Percentiles rank a stretch among this genome's conserved stretches.
Evolutionary conservation across 2,888 invertebrate genomes (phyloP).

Genomic region (Omphaloscelis lunosa): DNA sequence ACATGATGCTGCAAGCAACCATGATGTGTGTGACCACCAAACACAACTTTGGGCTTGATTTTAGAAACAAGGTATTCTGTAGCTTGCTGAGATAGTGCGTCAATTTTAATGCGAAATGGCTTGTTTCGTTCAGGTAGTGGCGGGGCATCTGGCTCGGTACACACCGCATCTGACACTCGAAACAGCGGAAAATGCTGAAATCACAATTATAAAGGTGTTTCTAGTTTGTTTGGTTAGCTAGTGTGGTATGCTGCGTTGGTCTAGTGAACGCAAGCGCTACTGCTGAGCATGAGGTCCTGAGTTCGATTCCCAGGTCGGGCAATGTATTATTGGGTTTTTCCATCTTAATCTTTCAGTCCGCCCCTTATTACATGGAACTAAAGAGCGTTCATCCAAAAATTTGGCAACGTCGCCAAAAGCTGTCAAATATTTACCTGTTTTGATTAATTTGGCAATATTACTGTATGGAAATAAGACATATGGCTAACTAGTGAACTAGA

Average conservation of each 20-base stretch:
- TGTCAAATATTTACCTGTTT: too few species aligned
- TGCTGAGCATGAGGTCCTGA: background rate
- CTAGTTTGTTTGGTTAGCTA: background rate
- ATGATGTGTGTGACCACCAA: slow-evolving; percentile 98
- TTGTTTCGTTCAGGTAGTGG: slow-evolving; percentile 92
- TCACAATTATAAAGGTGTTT: background rate
- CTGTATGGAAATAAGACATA: too few species aligned
- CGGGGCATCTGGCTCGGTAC: slow-evolving; percentile 95
- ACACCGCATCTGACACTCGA: slow-evolving; percentile 95
- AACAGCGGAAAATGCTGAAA: slow-evolving; percentile 98
- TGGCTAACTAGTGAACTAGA: too few species aligned
- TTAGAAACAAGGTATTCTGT: slow-evolving; percentile 91
- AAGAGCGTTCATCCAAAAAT: too few species aligned
- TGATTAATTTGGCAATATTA: too few species aligned
- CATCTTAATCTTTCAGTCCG: too few species aligned
- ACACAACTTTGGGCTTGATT: slow-evolving; percentile 94
- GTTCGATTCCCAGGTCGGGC: background rate
- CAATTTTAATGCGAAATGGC: slow-evolving; percentile 95
- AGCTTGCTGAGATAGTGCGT: slow-evolving; percentile 96
- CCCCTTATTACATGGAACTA: background rate
- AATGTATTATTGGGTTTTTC: background rate
- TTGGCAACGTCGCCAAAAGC: too few species aligned
- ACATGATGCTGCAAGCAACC: slow-evolving; percentile 93
- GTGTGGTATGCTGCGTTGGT: background rate
- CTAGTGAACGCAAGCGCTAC: background rate